Evolutionary conservation across 2,113 vertebrate species (phyloP).

Genomic region (Takifugu flavidus): DNA sequence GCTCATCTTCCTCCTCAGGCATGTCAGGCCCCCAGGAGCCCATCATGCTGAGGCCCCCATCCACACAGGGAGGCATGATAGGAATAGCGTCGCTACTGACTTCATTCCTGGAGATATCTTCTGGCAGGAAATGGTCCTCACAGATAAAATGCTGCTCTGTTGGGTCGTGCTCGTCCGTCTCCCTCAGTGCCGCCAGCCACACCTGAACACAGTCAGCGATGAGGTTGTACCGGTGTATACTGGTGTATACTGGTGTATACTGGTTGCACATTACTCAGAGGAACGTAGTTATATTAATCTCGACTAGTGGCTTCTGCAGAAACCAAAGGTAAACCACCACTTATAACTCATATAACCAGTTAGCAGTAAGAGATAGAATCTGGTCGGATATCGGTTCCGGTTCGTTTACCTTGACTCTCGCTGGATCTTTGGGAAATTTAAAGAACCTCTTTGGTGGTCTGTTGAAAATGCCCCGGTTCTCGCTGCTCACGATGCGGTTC

Average conservation of each 20-base stretch:
- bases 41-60: slow-evolving; percentile 22
- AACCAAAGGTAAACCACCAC: no score
- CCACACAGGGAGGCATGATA: slow-evolving; percentile 69
- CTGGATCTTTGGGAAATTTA: slow-evolving; percentile 44
- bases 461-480: neutral
- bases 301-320: no score
- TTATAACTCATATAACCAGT: neutral
- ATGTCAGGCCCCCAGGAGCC: slow-evolving; percentile 2
- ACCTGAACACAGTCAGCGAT: slow-evolving; percentile 43
- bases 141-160: slow-evolving; percentile 62
- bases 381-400: neutral
- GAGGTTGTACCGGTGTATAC: neutral
- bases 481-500: slow-evolving; percentile 25
- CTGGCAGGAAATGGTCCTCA: slow-evolving; percentile 76
- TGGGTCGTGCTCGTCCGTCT: slow-evolving; percentile 48
- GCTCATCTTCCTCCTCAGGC: slow-evolving; percentile 1
- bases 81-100: slow-evolving; percentile 69
- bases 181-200: slow-evolving; percentile 74
- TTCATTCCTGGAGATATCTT: slow-evolving; percentile 58
- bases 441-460: slow-evolving; percentile 46
- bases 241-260: neutral
- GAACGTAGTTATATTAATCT: no score
- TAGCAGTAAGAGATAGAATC: neutral
- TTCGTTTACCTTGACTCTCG: slow-evolving; percentile 36
- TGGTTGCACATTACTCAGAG: no score